These are phyloP conservation scores for Clytia hemisphaerica DNA, from an alignment of 30 jellyfish, hydroid and myxozoan genomes.

Conservation along the genomic window DNA sequence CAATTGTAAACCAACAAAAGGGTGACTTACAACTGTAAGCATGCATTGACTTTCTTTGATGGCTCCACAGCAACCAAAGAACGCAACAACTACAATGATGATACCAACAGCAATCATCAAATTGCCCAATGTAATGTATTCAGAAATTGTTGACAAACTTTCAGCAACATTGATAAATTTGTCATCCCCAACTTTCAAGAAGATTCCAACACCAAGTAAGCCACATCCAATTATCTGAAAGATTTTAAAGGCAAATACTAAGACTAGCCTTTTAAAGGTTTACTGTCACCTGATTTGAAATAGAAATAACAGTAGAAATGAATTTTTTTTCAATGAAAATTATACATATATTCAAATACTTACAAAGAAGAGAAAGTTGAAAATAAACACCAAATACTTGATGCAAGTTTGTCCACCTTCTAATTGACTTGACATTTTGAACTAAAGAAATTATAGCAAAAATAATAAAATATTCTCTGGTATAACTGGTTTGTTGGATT, in stretches of 20 bases:
- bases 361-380: conserved; percentile 82
- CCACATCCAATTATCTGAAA: conserved; percentile 75
- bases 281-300: too few species aligned
- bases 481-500: too few species aligned
- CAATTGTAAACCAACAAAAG: too few species aligned
- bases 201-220: conserved; percentile 76
- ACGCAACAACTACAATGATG: conserved; percentile 51
- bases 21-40: conserved; percentile 47
- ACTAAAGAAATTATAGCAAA: too few species aligned
- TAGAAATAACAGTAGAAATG: too few species aligned
- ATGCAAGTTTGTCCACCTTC: conserved; percentile 68
- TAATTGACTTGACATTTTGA: too few species aligned
- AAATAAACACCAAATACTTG: conserved; percentile 69
- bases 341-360: too few species aligned
- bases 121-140: conserved; percentile 61
- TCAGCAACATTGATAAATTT: conserved; percentile 64
- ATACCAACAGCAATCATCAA: conserved; percentile 83
- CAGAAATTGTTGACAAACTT: conserved; percentile 37
- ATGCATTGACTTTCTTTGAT: conserved; percentile 55
- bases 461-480: too few species aligned
- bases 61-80: conserved; percentile 95
- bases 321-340: too few species aligned
- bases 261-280: too few species aligned
- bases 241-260: too few species aligned
- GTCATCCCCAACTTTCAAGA: conserved; percentile 76